Conservation (phyloP, 2,797 vertebrate genomes). For the Mallotus villosus region DNA sequence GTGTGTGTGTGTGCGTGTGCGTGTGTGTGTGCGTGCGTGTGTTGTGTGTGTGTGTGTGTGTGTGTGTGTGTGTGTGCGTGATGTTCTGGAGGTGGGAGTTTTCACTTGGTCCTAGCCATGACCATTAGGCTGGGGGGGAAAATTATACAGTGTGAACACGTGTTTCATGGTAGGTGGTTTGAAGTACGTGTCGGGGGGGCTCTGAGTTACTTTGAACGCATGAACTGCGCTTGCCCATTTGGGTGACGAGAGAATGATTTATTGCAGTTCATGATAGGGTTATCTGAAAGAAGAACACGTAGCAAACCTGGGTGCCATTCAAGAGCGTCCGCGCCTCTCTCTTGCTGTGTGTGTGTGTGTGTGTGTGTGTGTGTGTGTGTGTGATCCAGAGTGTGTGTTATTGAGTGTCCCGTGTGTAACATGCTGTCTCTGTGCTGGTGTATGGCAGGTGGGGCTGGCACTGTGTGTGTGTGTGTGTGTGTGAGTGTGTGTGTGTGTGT, state of each 20-base stretch:
- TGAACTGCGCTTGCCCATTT: neutral
- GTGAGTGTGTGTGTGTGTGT: slow-evolving; percentile 1
- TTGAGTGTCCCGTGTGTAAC: neutral
- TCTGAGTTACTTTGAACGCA: neutral
- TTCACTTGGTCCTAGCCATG: neutral
- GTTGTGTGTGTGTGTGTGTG: too few species aligned
- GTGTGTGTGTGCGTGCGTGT: too few species aligned
- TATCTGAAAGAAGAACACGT: neutral
- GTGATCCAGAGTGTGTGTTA: neutral
- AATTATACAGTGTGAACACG: neutral
- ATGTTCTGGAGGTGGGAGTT: neutral
- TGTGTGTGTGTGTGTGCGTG: neutral
- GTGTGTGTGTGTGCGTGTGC: too few species aligned
- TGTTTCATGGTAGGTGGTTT: neutral
- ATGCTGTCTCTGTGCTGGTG: neutral
- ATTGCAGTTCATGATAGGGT: neutral
- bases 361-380: slow-evolving; percentile 1
- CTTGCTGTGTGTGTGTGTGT: slow-evolving; percentile 1
- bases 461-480: slow-evolving; percentile 1
- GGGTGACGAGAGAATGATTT: slow-evolving; percentile 5
- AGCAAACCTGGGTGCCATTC: slow-evolving; percentile 15
- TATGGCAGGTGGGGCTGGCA: slow-evolving; percentile 73
- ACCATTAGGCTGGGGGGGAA: neutral
- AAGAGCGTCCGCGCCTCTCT: neutral
- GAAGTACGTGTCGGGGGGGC: too few species aligned